Base-by-base conservation (phyloP, 2,797 vertebrate genomes). In the Malurus splendens region DNA sequence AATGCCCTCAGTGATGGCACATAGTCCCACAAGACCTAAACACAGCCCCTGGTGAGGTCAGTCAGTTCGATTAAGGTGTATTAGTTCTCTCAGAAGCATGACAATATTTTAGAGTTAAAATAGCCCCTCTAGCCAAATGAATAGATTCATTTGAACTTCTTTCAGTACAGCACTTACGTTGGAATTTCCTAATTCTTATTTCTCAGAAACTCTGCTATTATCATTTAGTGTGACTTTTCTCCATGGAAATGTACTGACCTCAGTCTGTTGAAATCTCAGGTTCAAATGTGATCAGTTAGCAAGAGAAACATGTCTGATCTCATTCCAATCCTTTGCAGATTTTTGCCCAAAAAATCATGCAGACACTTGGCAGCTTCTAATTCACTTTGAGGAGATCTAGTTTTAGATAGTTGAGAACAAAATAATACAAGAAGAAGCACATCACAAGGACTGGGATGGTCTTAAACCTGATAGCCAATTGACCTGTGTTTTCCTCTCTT, bases 401-500 rank as follows among this genome's bases (percentile, higher is more conserved):
- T 82, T 77, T 91, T 67, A 90, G 67, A 77, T 47, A 72, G 36
- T 0, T 52, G 45, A 80, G 51, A 87, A 67, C 41, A 86, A 86
- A 70, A 25, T 38, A 60, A 90, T 60, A 73, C 38, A 73, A 76
- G 82, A 74, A 90, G 59, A 4, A 88, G 62, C 44, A 67, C 28
- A 60, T 89, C 41, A 60, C 50, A 67, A 91, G 32, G 28, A 38
- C 45, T 57, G 27, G 44, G 47, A 51, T 33, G 12, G 51, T 74
- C 90, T 92, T 57, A 65, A 85, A 74, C 22, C n/a, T 44, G 19
- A 28, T 68, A 48, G 25, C 65, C 6, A 1, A 25, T 60, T 86
- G 86, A 57, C 71, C 18, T 18, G 15, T 65, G 62, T 51, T 82
- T 91, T 87, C 61, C 80, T 80, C 54, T 82, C 67, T 74, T 77